Evolutionary conservation across 2,797 vertebrate species (phyloP).

Genomic region (Micropoecilia bifurca): DNA sequence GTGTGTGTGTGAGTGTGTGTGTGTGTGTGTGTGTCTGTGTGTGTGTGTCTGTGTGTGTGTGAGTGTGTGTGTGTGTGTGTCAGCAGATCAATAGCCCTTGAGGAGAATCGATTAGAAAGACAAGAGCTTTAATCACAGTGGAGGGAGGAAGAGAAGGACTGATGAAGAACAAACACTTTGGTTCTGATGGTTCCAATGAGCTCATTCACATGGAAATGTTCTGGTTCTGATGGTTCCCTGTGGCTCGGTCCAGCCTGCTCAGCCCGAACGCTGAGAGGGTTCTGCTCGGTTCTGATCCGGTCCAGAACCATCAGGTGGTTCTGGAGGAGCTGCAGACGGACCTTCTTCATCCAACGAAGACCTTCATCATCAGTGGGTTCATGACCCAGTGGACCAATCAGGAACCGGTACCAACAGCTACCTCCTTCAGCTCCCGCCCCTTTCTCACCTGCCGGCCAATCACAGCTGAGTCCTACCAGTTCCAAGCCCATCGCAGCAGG

Average conservation of each 20-base stretch:
- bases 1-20: no score
- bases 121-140: constrained; percentile 55
- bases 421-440: constrained; percentile 51
- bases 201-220: constrained; percentile 19
- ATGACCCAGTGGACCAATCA: no score
- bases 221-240: constrained; percentile 9
- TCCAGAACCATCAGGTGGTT: not conserved
- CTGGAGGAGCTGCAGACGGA: not conserved
- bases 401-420: not conserved
- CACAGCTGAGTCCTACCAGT: constrained; percentile 38
- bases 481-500: constrained; percentile 54
- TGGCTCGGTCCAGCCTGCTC: not conserved
- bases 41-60: not conserved
- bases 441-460: constrained; percentile 52
- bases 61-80: constrained; percentile 8
- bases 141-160: constrained; percentile 12
- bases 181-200: constrained; percentile 28
- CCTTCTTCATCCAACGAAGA: not conserved
- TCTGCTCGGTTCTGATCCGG: not conserved
- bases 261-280: not conserved
- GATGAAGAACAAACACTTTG: constrained; percentile 37
- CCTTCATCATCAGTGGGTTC: not conserved
- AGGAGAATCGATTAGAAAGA: constrained; percentile 62
- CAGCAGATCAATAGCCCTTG: constrained; percentile 55
- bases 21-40: constrained; percentile 16